phyloP scores from a whole-genome alignment of 64 coral and sea anemone genomes.

The Stichodactyla mertensii region DNA sequence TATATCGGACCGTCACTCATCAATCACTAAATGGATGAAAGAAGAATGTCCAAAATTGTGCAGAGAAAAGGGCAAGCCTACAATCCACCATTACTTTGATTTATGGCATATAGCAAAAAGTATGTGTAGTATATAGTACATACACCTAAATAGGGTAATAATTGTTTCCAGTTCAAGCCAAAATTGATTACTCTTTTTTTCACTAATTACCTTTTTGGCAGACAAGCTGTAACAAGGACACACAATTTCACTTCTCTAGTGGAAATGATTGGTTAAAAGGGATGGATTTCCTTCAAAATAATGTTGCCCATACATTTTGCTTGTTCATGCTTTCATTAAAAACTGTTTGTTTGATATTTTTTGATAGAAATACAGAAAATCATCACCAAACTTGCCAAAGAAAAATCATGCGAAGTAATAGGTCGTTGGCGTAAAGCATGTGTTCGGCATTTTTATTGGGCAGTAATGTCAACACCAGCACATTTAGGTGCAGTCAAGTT shows the following conservation, averaged over 20 bases:
- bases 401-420: slow-evolving; percentile 9
- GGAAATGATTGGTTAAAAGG: too few relatives aligned
- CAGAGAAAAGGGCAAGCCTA: slow-evolving; percentile 37
- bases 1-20: slow-evolving; percentile 35
- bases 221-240: too few relatives aligned
- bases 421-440: slow-evolving; percentile 45
- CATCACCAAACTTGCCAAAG: background rate
- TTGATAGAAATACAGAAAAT: slow-evolving; percentile 12
- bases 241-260: too few relatives aligned
- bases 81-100: slow-evolving; percentile 47
- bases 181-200: too few relatives aligned
- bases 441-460: slow-evolving; percentile 41
- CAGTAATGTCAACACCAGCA: slow-evolving; percentile 48
- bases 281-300: too few relatives aligned
- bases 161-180: background rate
- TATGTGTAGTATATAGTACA: background rate
- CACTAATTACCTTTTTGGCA: too few relatives aligned
- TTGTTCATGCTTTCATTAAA: background rate
- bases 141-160: too few relatives aligned
- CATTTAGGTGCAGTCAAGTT: slow-evolving; percentile 37
- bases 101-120: slow-evolving; percentile 62
- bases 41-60: slow-evolving; percentile 44
- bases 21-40: slow-evolving; percentile 59
- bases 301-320: too few relatives aligned
- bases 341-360: background rate